phyloP scores from a whole-genome alignment of 2,888 invertebrate species.

The Syrista parreyssii region DNA sequence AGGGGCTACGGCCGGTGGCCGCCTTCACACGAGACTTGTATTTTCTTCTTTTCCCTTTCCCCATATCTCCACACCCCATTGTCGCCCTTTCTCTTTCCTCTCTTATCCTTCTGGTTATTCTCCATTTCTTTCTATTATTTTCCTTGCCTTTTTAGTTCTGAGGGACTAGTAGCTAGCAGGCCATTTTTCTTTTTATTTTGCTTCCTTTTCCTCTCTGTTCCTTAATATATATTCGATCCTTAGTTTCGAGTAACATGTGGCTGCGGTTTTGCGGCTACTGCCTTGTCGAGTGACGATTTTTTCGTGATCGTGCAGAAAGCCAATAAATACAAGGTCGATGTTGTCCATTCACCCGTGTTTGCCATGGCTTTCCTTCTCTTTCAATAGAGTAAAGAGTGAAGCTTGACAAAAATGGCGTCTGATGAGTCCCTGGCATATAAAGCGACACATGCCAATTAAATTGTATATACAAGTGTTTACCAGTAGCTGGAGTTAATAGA shows the following conservation, averaged over 20 bases:
- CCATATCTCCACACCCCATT: background rate
- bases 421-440: slow-evolving; percentile 28
- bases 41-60: background rate
- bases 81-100: background rate
- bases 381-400: background rate
- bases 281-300: background rate
- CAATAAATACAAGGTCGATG: background rate
- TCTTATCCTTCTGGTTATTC: background rate
- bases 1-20: background rate
- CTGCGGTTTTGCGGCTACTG: slow-evolving; percentile 12
- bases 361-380: background rate
- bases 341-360: background rate
- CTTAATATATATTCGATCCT: slow-evolving; percentile 25
- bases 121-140: background rate
- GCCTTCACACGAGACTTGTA: slow-evolving; percentile 1
- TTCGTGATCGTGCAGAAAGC: background rate
- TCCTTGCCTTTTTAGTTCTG: background rate
- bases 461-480: slow-evolving; percentile 52
- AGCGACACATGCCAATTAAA: slow-evolving; percentile 55
- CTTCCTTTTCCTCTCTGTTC: background rate
- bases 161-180: background rate
- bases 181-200: background rate
- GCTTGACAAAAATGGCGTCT: background rate
- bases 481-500: slow-evolving; percentile 29
- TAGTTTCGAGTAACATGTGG: slow-evolving; percentile 27